Conservation (phyloP, 2,113 vertebrate species). For the Vidua macroura region DNA sequence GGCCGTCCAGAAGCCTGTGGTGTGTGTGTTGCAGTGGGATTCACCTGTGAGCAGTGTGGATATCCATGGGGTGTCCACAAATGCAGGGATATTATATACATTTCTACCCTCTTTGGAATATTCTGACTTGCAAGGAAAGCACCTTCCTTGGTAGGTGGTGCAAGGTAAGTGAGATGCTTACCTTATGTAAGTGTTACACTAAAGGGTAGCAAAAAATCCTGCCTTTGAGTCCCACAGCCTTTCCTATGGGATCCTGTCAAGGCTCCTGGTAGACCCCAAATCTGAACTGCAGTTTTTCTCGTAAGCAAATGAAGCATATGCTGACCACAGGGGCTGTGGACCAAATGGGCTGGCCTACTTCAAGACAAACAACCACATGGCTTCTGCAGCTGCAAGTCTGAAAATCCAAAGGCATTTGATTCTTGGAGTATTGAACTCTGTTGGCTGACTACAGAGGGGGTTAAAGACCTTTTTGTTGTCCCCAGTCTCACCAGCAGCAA, state of each 20-base stretch:
- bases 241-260: not conserved
- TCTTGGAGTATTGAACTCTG: not conserved
- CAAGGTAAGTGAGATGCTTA: not conserved
- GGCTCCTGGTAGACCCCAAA: not conserved
- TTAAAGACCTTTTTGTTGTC: not conserved
- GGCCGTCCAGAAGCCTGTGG: not conserved
- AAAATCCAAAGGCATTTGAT: not conserved
- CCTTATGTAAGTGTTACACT: too few species aligned
- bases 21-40: not conserved
- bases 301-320: not conserved
- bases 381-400: not conserved
- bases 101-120: not conserved
- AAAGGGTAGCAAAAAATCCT: not conserved
- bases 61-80: rapidly evolving
- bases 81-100: not conserved
- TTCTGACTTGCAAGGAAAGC: not conserved
- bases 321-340: not conserved
- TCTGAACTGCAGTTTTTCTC: not conserved
- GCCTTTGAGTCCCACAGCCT: not conserved
- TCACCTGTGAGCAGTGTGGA: rapidly evolving
- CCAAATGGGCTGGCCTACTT: not conserved
- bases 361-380: not conserved
- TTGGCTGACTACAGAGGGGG: not conserved
- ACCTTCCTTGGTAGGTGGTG: not conserved
- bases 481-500: not conserved